phyloP scores from a whole-genome alignment of 2,888 invertebrate species.

The Cerceris ruficornis region DNA sequence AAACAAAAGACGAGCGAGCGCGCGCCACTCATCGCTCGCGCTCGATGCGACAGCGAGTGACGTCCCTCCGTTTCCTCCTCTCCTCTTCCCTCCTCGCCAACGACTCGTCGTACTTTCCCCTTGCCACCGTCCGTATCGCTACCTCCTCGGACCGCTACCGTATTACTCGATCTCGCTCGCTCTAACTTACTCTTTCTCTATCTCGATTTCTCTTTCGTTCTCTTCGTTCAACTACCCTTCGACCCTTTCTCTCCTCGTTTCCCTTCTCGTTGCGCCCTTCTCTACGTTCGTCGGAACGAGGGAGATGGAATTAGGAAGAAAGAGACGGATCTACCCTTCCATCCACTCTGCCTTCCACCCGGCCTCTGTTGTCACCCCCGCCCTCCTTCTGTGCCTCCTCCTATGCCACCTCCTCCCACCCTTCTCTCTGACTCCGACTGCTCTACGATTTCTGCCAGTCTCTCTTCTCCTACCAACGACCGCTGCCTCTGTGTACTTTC shows the following conservation, averaged over 20 bases:
- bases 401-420: constrained; percentile 28
- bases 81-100: constrained; percentile 31
- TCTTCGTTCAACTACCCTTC: constrained; percentile 15
- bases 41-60: constrained; percentile 80
- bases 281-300: constrained; percentile 24
- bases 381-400: constrained; percentile 31
- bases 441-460: constrained; percentile 64
- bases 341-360: constrained; percentile 60
- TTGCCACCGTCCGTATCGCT: constrained; percentile 15
- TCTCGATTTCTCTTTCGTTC: constrained; percentile 22
- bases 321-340: constrained; percentile 52
- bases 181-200: constrained; percentile 34
- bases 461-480: constrained; percentile 48
- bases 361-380: constrained; percentile 63
- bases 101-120: constrained; percentile 21
- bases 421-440: constrained; percentile 57
- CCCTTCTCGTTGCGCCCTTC: constrained; percentile 45
- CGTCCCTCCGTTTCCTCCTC: constrained; percentile 66
- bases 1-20: constrained; percentile 80
- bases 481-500: constrained; percentile 41
- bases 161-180: neutral
- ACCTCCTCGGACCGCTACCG: constrained; percentile 37
- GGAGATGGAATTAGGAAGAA: no score
- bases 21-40: constrained; percentile 79
- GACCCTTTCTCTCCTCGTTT: constrained; percentile 8